These are phyloP conservation scores for Alethe castanea DNA, from an alignment of 2,113 vertebrate species.

Conservation along the genomic window DNA sequence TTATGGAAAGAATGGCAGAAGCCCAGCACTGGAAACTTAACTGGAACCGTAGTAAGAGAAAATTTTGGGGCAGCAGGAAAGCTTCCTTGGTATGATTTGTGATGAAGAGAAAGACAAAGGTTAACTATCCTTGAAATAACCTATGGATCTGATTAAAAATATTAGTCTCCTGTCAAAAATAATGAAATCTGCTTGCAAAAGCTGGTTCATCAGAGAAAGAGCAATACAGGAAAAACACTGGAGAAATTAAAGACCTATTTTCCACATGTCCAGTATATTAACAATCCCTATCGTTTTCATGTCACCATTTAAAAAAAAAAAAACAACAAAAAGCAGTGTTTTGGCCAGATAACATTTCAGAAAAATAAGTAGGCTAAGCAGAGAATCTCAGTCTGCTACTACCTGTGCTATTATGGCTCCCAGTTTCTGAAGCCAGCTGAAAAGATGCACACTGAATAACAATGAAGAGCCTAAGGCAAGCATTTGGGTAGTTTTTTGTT, in stretches of 20 bases:
- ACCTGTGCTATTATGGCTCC: background rate
- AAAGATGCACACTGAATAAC: background rate
- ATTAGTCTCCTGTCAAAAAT: background rate
- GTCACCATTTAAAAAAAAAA: background rate
- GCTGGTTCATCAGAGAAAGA: background rate
- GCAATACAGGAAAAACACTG: background rate
- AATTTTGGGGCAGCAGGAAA: background rate
- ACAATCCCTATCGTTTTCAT: rapidly evolving
- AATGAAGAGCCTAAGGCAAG: background rate
- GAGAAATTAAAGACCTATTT: background rate
- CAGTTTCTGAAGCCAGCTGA: background rate
- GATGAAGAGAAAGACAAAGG: background rate
- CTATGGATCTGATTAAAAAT: background rate
- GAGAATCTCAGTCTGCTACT: background rate
- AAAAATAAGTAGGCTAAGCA: background rate
- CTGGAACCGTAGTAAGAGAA: background rate
- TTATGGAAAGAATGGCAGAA: background rate
- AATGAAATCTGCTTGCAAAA: background rate
- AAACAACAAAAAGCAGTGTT: background rate
- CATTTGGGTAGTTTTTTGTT: background rate
- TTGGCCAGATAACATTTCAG: background rate
- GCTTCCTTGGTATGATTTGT: background rate
- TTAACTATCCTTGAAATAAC: background rate
- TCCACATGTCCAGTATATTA: background rate
- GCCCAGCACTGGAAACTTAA: background rate